A percentile compares a stretch with the other conserved stretches of the same genome.
These are phyloP conservation scores for Ganaspis brasiliensis DNA, from an alignment of 2,888 invertebrate genomes.

Conservation along the genomic window DNA sequence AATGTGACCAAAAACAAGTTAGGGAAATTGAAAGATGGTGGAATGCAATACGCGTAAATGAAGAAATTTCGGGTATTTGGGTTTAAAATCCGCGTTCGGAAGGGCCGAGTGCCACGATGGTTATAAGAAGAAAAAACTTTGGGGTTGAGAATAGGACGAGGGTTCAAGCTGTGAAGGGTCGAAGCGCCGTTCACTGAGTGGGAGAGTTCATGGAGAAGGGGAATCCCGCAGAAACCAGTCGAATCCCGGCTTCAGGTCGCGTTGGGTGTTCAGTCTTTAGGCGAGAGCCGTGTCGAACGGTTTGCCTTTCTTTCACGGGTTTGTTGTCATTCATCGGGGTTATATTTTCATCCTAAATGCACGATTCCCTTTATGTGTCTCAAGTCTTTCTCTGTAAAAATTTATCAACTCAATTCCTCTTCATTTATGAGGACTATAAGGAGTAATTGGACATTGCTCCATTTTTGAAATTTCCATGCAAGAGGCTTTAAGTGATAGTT, in stretches of 20 bases:
- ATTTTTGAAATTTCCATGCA: no score
- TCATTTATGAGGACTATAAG: no score
- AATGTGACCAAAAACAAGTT: not conserved
- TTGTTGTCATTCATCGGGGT: not conserved
- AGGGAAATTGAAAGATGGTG: constrained; percentile 24
- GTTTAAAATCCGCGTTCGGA: constrained; percentile 52
- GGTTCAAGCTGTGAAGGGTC: constrained; percentile 62
- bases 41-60: not conserved
- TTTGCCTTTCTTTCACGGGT: constrained; percentile 58
- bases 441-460: not conserved
- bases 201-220: constrained; percentile 63
- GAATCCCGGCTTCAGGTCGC: constrained; percentile 76
- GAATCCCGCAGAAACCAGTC: constrained; percentile 74
- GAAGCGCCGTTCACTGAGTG: constrained; percentile 47
- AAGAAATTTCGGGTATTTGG: constrained; percentile 1
- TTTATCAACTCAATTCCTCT: no score
- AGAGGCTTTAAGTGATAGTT: not conserved
- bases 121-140: constrained; percentile 62
- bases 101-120: constrained; percentile 59
- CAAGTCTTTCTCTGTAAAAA: no score
- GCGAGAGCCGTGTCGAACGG: constrained; percentile 76
- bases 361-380: not conserved
- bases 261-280: constrained; percentile 76
- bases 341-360: not conserved
- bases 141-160: constrained; percentile 64